Conservation (phyloP, 2,113 vertebrate genomes). For the Microtus montanus region DNA sequence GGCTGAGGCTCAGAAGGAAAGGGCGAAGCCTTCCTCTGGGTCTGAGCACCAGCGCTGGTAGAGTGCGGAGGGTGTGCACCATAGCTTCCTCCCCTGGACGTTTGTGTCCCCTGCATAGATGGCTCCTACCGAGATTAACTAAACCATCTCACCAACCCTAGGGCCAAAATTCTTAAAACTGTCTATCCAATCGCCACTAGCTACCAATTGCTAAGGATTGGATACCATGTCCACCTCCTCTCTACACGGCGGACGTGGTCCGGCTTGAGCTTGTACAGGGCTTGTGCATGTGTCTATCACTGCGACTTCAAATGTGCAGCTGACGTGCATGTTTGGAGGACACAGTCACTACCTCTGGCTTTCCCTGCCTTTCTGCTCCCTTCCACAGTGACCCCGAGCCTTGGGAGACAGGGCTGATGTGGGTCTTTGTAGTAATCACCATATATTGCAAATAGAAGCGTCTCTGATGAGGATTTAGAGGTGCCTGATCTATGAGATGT, state of each 20-base stretch:
- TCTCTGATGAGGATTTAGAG: not conserved
- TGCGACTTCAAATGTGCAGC: not conserved
- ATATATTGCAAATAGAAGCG: not conserved
- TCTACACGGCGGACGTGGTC: not conserved
- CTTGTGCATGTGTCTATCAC: not conserved
- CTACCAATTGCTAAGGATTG: not conserved
- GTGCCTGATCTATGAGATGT: not conserved
- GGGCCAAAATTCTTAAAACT: not conserved
- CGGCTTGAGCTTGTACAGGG: not conserved
- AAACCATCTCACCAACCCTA: not conserved
- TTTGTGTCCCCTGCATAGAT: not conserved
- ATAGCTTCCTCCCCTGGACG: not conserved
- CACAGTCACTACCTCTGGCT: not conserved
- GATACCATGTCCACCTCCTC: not conserved
- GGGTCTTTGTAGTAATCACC: not conserved
- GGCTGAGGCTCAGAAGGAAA: not conserved
- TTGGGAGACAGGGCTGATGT: not conserved
- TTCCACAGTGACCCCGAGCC: not conserved
- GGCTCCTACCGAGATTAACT: not conserved
- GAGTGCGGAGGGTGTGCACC: not conserved
- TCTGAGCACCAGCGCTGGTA: not conserved
- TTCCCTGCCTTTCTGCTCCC: not conserved
- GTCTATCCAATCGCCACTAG: not conserved
- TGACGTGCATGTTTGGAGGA: not conserved
- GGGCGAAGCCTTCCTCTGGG: not conserved